Evolutionary conservation across 1,140 invertebrate species (phyloP), one percentile per base, ranked within the genome.

Genomic region (Chrysomallon squamiferum): DNA sequence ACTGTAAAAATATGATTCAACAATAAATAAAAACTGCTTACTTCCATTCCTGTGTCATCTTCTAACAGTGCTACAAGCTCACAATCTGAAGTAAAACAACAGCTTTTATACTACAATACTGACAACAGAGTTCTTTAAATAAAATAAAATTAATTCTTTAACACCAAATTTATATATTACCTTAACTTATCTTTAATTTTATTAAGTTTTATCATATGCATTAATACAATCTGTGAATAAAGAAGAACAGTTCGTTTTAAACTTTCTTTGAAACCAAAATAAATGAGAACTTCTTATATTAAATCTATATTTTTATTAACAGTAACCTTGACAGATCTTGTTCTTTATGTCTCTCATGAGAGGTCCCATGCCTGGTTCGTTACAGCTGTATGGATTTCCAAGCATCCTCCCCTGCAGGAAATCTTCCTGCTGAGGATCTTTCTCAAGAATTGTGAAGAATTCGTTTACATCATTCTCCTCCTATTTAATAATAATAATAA

Each of bases 281-380:
- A n/a, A n/a, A n/a, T n/a, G n/a, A n/a, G n/a, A n/a, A n/a, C n/a
- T n/a, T n/a, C n/a, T n/a, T n/a, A n/a, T n/a, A n/a, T n/a, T n/a
- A n/a, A n/a, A n/a, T n/a, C n/a, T n/a, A n/a, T 38, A 38, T 38
- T 38, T 38, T 38, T 15, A 38, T 7, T 15, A 38, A 38, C 35
- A 38, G 67, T 62, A 32, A 83, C 82, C 82, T 75, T 80, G 79
- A 69, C 85, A 86, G 20, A 86, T 86, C 61, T 98, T 98, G 84
- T 99, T 99, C 84, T 99, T 99, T 0, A 99, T 93, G 81, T 99
- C 96, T 45, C 97, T 88, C 97, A 99, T 99, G 0, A 98, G 86
- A 0, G 97, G 96, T 2, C 97, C 96, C 72, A 99, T 89, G 15
- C 96, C 96, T 22, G 93, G 90, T 80, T 98, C 96, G 50, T 92